Conservation (phyloP, 1,140 invertebrate genomes). For the Conus ventricosus region DNA sequence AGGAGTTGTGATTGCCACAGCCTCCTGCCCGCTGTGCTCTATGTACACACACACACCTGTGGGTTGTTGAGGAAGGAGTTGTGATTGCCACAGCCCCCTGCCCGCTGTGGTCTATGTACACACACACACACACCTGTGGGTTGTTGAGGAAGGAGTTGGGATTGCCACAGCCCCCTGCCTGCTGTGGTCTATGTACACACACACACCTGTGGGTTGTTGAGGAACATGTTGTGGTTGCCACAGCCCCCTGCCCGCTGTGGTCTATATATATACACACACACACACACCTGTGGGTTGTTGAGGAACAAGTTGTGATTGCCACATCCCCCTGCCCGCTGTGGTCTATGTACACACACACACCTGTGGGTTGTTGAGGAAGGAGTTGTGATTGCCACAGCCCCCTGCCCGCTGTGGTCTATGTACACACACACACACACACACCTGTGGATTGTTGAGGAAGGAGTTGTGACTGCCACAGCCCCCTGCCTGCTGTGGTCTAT, state of each 20-base stretch:
- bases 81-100: constrained; percentile 38
- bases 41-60: constrained; percentile 62
- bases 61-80: constrained; percentile 65
- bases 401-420: constrained; percentile 56
- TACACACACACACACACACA: no score
- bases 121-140: constrained; percentile 62
- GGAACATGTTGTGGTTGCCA: constrained; percentile 62
- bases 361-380: constrained; percentile 68
- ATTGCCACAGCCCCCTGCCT: constrained; percentile 65
- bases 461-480: constrained; percentile 63
- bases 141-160: constrained; percentile 64
- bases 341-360: constrained; percentile 51
- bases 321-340: constrained; percentile 61
- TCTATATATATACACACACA: no score
- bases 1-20: constrained; percentile 50
- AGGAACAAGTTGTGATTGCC: constrained; percentile 63
- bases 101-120: no score
- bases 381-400: constrained; percentile 62
- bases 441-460: constrained; percentile 68
- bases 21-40: no score
- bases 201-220: constrained; percentile 66
- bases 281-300: constrained; percentile 65
- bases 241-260: constrained; percentile 61
- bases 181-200: constrained; percentile 44
- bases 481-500: constrained; percentile 55